Evolutionary conservation across 2,113 vertebrate genomes (phyloP).

Genomic region (Verasper variegatus): DNA sequence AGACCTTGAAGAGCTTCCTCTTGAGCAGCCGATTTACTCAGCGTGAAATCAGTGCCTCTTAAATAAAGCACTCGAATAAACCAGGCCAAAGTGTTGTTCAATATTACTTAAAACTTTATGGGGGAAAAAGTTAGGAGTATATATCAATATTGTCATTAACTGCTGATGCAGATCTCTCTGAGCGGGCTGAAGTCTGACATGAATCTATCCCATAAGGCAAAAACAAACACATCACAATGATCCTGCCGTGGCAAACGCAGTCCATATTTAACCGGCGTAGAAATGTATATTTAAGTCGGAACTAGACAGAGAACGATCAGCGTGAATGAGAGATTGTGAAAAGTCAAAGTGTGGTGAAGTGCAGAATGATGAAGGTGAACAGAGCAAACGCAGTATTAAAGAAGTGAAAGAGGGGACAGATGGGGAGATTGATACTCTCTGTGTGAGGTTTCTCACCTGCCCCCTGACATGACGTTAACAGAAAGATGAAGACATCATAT

Average conservation of each 20-base stretch:
- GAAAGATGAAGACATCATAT: constrained; percentile 68
- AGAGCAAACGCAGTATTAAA: constrained; percentile 1
- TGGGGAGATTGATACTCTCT: constrained; percentile 33
- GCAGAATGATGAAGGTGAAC: constrained; percentile 10
- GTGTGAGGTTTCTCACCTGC: constrained; percentile 57
- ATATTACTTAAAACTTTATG: neutral
- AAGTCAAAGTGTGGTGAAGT: neutral
- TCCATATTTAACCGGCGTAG: too few species aligned
- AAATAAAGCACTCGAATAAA: neutral
- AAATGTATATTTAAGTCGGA: neutral
- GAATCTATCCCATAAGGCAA: neutral
- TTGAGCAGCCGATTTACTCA: neutral
- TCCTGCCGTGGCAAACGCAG: neutral
- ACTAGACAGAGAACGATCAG: neutral
- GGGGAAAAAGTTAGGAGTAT: neutral
- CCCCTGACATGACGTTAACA: constrained; percentile 63
- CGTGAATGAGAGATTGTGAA: neutral
- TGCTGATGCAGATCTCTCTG: neutral
- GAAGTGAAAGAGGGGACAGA: constrained; percentile 3
- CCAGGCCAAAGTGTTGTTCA: neutral
- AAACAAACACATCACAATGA: neutral
- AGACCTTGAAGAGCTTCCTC: neutral
- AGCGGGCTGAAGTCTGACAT: neutral
- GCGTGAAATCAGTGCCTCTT: neutral
- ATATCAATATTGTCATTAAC: neutral